These are phyloP conservation scores for Thereva unica DNA, from an alignment of 2,888 invertebrate genomes.

Conservation along the genomic window DNA sequence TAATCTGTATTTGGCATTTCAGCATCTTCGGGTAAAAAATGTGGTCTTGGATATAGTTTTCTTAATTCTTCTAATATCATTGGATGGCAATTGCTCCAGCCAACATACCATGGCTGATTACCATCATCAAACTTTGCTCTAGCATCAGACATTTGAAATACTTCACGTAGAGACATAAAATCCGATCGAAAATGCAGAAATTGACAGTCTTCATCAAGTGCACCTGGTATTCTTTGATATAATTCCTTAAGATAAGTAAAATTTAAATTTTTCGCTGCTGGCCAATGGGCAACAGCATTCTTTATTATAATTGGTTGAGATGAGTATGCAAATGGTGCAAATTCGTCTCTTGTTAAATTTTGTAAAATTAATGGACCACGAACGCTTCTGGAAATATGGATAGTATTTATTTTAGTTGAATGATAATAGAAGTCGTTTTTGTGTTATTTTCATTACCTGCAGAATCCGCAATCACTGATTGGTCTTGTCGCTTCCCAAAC, in stretches of 20 bases:
- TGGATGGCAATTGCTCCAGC: slow-evolving; percentile 92
- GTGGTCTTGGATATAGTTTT: slow-evolving; percentile 76
- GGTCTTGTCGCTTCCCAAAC: slow-evolving; percentile 87
- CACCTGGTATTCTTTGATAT: slow-evolving; percentile 70
- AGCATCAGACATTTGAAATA: slow-evolving; percentile 73
- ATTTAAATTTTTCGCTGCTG: slow-evolving; percentile 69
- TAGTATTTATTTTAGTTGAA: background rate
- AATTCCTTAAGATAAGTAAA: slow-evolving; percentile 71
- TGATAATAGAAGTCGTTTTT: slow-evolving; percentile 16
- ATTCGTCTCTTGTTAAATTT: slow-evolving; percentile 71
- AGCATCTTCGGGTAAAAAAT: slow-evolving; percentile 86
- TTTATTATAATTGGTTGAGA: slow-evolving; percentile 80
- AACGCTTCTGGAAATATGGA: slow-evolving; percentile 59
- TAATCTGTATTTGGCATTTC: slow-evolving; percentile 87
- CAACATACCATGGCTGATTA: slow-evolving; percentile 84
- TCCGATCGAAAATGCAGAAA: slow-evolving; percentile 86
- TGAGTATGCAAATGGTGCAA: slow-evolving; percentile 74
- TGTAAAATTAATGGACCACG: slow-evolving; percentile 68
- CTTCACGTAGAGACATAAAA: slow-evolving; percentile 74
- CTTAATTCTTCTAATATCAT: slow-evolving; percentile 73
- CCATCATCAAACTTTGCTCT: slow-evolving; percentile 64
- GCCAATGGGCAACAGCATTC: slow-evolving; percentile 76
- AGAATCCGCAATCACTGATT: slow-evolving; percentile 78
- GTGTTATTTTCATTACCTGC: slow-evolving; percentile 53
- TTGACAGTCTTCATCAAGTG: slow-evolving; percentile 81